phyloP scores from a whole-genome alignment of 1,140 invertebrate species.

The Micrasema minimum region DNA sequence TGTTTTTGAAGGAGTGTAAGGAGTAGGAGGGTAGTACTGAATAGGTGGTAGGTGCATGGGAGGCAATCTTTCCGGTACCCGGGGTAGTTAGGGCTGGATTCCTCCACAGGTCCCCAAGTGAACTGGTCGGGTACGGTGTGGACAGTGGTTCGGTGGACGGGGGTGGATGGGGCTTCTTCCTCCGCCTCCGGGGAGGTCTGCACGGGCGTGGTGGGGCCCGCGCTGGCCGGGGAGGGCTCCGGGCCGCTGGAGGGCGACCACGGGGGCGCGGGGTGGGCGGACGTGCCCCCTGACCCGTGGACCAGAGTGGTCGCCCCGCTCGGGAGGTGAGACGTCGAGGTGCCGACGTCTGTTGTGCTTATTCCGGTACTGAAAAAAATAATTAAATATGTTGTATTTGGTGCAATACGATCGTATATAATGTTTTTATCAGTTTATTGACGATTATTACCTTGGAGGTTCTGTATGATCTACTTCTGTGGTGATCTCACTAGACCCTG shows the following conservation, averaged over 20 bases:
- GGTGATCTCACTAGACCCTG: slow-evolving; percentile 74
- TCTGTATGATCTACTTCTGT: slow-evolving; percentile 67
- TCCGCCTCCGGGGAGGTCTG: background rate
- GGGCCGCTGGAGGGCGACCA: slow-evolving; percentile 32
- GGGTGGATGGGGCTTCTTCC: slow-evolving; percentile 40
- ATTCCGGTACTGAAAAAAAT: slow-evolving; percentile 56
- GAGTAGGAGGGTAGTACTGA: slow-evolving; percentile 55
- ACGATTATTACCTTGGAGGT: slow-evolving; percentile 55
- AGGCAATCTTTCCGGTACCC: slow-evolving; percentile 54
- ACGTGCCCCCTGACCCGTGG: slow-evolving; percentile 41
- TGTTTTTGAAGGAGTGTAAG: slow-evolving; percentile 55
- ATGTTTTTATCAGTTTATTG: background rate
- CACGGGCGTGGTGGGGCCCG: background rate
- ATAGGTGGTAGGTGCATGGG: slow-evolving; percentile 60
- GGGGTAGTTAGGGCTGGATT: slow-evolving; percentile 45
- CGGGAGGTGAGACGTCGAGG: slow-evolving; percentile 56
- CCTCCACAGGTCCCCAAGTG: slow-evolving; percentile 44
- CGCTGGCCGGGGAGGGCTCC: slow-evolving; percentile 48
- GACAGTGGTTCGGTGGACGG: slow-evolving; percentile 20
- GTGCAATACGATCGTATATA: background rate
- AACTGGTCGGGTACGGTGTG: slow-evolving; percentile 42
- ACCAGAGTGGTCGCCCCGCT: slow-evolving; percentile 51
- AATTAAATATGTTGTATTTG: background rate
- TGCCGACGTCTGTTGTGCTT: slow-evolving; percentile 61
- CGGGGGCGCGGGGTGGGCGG: slow-evolving; percentile 34